Percentiles rank a stretch among this genome's conserved stretches.
phyloP scores from a whole-genome alignment of 2,888 invertebrate genomes.

The Chelonus formosanus region DNA sequence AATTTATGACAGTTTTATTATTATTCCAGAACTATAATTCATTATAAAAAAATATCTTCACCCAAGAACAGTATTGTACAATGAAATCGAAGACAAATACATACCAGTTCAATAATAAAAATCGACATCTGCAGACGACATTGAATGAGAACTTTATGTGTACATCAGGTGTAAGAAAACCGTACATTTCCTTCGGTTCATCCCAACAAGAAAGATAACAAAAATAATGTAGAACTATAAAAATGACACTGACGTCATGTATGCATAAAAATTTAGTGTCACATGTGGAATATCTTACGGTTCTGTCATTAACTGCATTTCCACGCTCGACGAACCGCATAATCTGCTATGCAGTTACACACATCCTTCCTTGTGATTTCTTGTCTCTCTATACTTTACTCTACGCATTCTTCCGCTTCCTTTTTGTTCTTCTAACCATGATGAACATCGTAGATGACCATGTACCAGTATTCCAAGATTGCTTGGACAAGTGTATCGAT shows the following conservation, averaged over 20 bases:
- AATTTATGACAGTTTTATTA: too few relatives aligned
- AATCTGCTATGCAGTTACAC: constrained; percentile 43
- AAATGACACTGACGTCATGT: not conserved
- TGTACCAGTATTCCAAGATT: constrained; percentile 32
- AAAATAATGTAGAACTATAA: not conserved
- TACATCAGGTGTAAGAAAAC: too few relatives aligned
- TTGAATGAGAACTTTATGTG: too few relatives aligned
- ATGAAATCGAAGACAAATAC: too few relatives aligned
- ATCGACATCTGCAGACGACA: not conserved
- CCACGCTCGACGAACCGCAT: constrained; percentile 50
- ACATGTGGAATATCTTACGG: constrained; percentile 40
- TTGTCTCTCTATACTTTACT: constrained; percentile 19
- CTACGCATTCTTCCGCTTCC: not conserved
- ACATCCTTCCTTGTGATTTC: constrained; percentile 26
- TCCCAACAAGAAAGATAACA: too few relatives aligned
- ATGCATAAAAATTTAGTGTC: constrained; percentile 20
- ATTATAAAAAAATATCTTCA: too few relatives aligned
- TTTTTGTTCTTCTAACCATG: not conserved
- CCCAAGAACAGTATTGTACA: too few relatives aligned
- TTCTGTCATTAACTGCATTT: constrained; percentile 51
- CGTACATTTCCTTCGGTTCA: too few relatives aligned
- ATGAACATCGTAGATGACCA: constrained; percentile 22
- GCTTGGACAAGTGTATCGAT: constrained; percentile 27
- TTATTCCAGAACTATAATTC: too few relatives aligned
- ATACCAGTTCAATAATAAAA: too few relatives aligned